Evolutionary conservation across 2,113 vertebrate genomes (phyloP).

Genomic region (Platysternon megacephalum): DNA sequence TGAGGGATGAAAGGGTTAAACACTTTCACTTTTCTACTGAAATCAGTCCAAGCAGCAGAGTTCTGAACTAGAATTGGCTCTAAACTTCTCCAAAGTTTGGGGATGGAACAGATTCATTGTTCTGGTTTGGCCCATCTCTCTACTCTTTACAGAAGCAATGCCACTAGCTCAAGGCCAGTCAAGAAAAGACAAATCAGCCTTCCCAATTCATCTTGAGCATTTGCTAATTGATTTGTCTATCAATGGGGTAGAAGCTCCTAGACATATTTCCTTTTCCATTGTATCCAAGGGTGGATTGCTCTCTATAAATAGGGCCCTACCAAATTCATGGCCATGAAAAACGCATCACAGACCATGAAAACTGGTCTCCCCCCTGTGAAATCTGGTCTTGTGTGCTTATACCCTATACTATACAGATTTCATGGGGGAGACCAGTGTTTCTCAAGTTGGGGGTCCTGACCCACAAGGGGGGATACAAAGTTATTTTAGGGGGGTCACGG

Average conservation of each 20-base stretch:
- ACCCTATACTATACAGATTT: too few species aligned
- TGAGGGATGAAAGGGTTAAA: not conserved
- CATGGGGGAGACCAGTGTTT: too few species aligned
- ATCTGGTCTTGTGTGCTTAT: too few species aligned
- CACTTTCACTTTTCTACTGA: not conserved
- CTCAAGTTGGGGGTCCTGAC: too few species aligned
- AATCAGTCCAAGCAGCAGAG: not conserved
- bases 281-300: not conserved
- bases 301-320: not conserved
- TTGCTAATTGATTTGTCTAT: not conserved
- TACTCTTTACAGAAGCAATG: rapidly evolving
- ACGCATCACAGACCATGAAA: too few species aligned
- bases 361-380: too few species aligned
- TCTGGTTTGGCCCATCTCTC: not conserved
- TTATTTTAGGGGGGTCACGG: too few species aligned
- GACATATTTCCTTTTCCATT: not conserved
- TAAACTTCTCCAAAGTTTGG: not conserved
- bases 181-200: not conserved
- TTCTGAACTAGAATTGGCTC: not conserved
- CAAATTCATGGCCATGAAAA: too few species aligned
- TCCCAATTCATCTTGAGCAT: not conserved
- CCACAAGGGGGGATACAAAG: too few species aligned
- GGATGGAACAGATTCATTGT: not conserved
- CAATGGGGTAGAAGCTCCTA: not conserved
- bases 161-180: not conserved